Evolutionary conservation across 64 coral and sea anemone species (phyloP), one percentile per base, ranked within the genome.

Genomic region (Pocillopora damicornis): DNA sequence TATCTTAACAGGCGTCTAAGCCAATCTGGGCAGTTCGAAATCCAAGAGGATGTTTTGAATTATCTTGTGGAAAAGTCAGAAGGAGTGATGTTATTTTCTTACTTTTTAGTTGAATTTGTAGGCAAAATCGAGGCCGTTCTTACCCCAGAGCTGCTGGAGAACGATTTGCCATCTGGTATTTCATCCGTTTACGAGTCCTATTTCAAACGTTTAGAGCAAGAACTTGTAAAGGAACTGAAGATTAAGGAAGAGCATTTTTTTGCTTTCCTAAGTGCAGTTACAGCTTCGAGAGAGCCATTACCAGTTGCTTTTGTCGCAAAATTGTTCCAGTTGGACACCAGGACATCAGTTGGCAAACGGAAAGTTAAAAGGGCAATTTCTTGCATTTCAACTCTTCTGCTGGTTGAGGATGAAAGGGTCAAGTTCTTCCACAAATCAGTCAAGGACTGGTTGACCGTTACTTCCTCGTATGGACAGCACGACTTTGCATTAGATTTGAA

Each of bases 401-500:
- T 74, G 15, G 58, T 88, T 45, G 30, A 42, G 34, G 76, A 88
- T 78, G 75, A 64, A 13, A 74, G 76, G 18, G 58, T 88, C n/a
- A 37, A 35, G 11, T 57, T 65, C 22, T 63, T 88, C 64, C 86
- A 88, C 74, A 88, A 88, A 26, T 38, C 86, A 9, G 74, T 77
- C 11, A 61, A 63, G 62, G 86, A 88, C 37, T 88, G 74, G 74
- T 77, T 88, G 74, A 88, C 59, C 11, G 59, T 14, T 60, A 75
- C 61, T 60, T 59, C 15, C 13, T 58, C 25, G 6, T 67, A 86
- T 42, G 61, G 66, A 75, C 57, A 87, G 11, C 72, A 87, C 17
- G 86, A 87, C 17, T 87, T 87, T 60, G 17, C 13, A 36, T 57
- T 87, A n/a, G 75, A 77, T 66, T 26, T 59, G 23, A 65, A 58